These are phyloP conservation scores for Ochotona curzoniae DNA, from an alignment of 2,113 vertebrate species.

Conservation along the genomic window DNA sequence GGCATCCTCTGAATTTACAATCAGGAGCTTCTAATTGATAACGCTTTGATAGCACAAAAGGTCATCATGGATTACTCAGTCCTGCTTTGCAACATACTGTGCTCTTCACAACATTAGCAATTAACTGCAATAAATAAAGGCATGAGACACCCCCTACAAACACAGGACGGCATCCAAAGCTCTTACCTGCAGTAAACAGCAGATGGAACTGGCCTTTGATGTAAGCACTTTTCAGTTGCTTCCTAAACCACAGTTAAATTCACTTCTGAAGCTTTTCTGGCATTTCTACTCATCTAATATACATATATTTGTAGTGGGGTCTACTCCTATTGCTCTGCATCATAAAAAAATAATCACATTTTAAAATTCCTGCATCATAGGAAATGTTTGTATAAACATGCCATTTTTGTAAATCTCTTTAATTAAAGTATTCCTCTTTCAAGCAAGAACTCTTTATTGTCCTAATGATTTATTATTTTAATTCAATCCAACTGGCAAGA, in stretches of 20 bases:
- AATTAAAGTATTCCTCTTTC: slow-evolving; percentile 77
- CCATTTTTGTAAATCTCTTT: slow-evolving; percentile 63
- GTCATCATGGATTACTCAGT: slow-evolving; percentile 78
- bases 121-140: slow-evolving; percentile 72
- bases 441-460: slow-evolving; percentile 76
- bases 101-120: slow-evolving; percentile 74
- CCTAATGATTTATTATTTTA: slow-evolving; percentile 81
- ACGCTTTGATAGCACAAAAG: slow-evolving; percentile 79
- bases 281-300: slow-evolving; percentile 45
- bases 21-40: slow-evolving; percentile 74
- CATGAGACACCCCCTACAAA: slow-evolving; percentile 70
- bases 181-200: slow-evolving; percentile 65
- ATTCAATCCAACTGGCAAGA: slow-evolving; percentile 74
- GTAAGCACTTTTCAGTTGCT: neutral
- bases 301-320: neutral
- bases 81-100: slow-evolving; percentile 77
- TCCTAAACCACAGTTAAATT: slow-evolving; percentile 44
- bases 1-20: slow-evolving; percentile 76
- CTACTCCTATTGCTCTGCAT: slow-evolving; percentile 12
- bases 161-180: slow-evolving; percentile 51
- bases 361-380: slow-evolving; percentile 9
- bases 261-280: slow-evolving; percentile 8
- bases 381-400: slow-evolving; percentile 34
- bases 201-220: slow-evolving; percentile 63
- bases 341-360: slow-evolving; percentile 61